Percentiles rank a stretch among this genome's conserved stretches.
These are phyloP conservation scores for Morone chrysops DNA, from an alignment of 2,113 vertebrate genomes.

Conservation along the genomic window DNA sequence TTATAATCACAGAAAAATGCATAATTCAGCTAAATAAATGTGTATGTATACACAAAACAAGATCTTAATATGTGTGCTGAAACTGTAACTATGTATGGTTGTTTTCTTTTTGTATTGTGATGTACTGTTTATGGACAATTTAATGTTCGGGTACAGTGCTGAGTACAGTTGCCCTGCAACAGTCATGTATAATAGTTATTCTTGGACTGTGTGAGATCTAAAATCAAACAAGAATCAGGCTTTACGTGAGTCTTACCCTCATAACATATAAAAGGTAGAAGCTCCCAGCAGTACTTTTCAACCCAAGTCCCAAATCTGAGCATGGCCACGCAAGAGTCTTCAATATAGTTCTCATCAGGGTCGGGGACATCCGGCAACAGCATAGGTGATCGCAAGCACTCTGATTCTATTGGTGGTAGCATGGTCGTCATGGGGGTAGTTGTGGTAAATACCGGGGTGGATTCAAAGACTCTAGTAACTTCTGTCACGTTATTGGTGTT, in stretches of 20 bases:
- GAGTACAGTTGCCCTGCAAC: neutral
- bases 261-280: conserved; percentile 78
- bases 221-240: neutral
- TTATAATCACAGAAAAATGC: neutral
- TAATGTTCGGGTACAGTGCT: neutral
- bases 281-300: conserved; percentile 67
- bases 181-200: too few species aligned
- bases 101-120: too few species aligned
- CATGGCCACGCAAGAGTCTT: conserved; percentile 77
- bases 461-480: too few species aligned
- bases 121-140: neutral
- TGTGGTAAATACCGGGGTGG: neutral
- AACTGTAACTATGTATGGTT: too few species aligned
- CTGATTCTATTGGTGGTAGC: neutral
- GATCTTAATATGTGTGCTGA: too few species aligned
- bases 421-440: neutral
- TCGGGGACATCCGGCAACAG: neutral
- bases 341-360: conserved; percentile 26
- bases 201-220: neutral
- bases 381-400: neutral
- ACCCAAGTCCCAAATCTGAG: conserved; percentile 78
- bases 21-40: neutral
- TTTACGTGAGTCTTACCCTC: conserved; percentile 72
- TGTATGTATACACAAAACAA: too few species aligned
- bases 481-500: too few species aligned